Evolutionary conservation across 2,113 vertebrate species (phyloP).

Genomic region (Lepidiolamprologus cunningtoni): DNA sequence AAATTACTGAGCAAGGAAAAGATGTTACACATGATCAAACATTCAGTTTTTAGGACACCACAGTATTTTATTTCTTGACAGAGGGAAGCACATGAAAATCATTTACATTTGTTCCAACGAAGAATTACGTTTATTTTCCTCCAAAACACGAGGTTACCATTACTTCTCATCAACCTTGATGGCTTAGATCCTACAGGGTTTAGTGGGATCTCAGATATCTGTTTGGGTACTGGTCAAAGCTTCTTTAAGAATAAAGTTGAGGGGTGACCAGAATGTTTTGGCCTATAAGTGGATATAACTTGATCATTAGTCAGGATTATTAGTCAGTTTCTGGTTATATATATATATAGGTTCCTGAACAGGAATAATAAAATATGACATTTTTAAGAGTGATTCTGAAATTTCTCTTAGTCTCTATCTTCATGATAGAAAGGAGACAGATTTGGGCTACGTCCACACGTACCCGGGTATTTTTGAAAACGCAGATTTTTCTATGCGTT

Average conservation of each 20-base stretch:
- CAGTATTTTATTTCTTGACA: background rate
- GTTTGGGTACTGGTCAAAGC: background rate
- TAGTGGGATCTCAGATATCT: background rate
- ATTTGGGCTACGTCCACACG: background rate
- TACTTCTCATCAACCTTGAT: background rate
- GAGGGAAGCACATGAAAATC: background rate
- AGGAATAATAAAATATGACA: background rate
- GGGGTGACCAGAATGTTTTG: background rate
- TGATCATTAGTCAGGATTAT: background rate
- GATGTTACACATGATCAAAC: background rate
- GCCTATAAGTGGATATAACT: background rate
- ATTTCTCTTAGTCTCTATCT: background rate
- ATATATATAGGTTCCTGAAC: accelerated
- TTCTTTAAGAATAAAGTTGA: background rate
- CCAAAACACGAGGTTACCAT: background rate
- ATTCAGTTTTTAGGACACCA: background rate
- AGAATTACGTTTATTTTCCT: background rate
- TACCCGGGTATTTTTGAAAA: too few relatives aligned
- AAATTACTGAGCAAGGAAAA: background rate
- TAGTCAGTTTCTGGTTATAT: background rate
- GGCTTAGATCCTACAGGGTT: background rate
- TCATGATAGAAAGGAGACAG: background rate
- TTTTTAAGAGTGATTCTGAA: background rate
- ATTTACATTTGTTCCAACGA: background rate
- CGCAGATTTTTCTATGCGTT: too few relatives aligned